These are phyloP conservation scores for Acrocephalus arundinaceus DNA, from an alignment of 2,113 vertebrate genomes.

Conservation along the genomic window DNA sequence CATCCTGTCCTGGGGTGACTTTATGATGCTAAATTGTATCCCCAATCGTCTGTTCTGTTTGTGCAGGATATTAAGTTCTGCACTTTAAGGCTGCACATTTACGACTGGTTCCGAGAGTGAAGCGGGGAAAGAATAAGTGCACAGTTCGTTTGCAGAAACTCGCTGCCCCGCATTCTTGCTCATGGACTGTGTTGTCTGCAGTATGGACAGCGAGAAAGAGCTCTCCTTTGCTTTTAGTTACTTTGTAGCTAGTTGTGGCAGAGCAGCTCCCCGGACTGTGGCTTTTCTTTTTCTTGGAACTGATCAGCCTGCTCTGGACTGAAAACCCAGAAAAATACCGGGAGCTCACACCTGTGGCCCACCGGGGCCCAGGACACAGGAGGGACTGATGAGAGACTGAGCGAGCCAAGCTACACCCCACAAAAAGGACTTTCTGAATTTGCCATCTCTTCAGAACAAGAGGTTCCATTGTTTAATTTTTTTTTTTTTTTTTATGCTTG, in stretches of 20 bases:
- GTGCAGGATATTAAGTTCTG: not conserved
- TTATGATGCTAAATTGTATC: not conserved
- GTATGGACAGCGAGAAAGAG: not conserved
- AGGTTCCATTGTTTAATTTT: not conserved
- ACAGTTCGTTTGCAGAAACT: not conserved
- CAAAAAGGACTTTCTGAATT: not conserved
- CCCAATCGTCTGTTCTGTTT: not conserved
- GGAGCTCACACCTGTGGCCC: not conserved
- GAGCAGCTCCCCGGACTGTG: not conserved
- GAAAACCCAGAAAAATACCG: not conserved
- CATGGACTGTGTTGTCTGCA: not conserved
- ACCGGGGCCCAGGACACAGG: no score
- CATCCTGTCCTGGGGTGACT: not conserved
- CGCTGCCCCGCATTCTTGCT: not conserved
- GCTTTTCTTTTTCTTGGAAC: not conserved
- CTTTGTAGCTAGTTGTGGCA: not conserved
- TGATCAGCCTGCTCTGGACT: not conserved
- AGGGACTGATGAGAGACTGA: not conserved
- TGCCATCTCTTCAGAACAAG: not conserved
- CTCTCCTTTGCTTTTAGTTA: not conserved
- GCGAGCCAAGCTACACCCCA: not conserved
- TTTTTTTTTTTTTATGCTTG: not conserved
- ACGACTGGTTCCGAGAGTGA: not conserved
- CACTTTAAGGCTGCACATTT: not conserved
- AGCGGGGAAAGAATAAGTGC: not conserved